Base-by-base conservation (phyloP, 2,113 vertebrate genomes). In the Crotalus viridis region DNA sequence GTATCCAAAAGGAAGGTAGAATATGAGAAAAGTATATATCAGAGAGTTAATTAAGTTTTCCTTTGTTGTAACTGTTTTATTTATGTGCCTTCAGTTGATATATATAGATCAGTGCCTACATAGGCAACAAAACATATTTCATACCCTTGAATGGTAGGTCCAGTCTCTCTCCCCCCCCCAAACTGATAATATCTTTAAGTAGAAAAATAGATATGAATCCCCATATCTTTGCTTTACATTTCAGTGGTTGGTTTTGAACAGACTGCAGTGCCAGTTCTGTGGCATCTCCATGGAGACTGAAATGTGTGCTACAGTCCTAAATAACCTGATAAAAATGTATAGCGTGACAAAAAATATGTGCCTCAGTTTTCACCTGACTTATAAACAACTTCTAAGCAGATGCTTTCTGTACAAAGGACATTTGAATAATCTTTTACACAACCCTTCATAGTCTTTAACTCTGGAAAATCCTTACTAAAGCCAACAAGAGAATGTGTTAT, bases 391-490 rank as follows among this genome's bases (percentile, higher is more conserved):
- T 19, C 19, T 85, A 51, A 87, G 85, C 39, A 64, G 61, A 15
- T 43, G 48, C 17, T 56, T 46, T 85, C 19, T 48, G 5, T 26
- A 69, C 7, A 28, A 19, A 24, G 22, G 33, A 54, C n/a, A 33
- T 28, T 26, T 39, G 19, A 48, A 55, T 59, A 48, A 33, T 43
- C 33, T 21, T 26, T 12, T 0, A 22, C 22, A 4, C 2, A 39
- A 86, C n/a, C 22, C 48, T 88, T 95, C 46, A 28, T 86, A 88
- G 89, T 93, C 92, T 33, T 39, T 91, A 94, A 92, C 55, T 94
- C 91, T 88, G 81, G 93, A 88, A 64, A 89, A 92, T 8, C 24
- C 55, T n/a, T 52, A 12, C 10, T n/a, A 64, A 51, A 56, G 43
- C 57, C 87, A 86, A 26, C 57, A 17, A 19, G 10, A 88, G 39